Base-by-base conservation (phyloP, 2,113 vertebrate genomes). In the Clarias magur region DNA sequence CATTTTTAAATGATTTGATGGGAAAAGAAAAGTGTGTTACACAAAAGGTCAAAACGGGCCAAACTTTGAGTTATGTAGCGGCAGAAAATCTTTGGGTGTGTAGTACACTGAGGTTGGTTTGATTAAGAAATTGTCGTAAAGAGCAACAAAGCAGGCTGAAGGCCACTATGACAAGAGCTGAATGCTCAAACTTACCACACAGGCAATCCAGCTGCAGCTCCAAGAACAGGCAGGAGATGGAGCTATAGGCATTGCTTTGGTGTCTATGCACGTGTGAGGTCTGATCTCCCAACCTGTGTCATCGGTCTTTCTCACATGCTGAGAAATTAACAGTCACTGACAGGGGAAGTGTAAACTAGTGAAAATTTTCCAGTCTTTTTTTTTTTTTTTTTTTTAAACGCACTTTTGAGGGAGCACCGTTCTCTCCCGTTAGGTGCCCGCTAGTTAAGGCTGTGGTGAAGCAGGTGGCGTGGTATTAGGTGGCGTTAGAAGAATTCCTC, bases 401-500 rank as follows among this genome's bases (percentile, higher is more conserved):
- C n/a, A 68, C 68, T 62, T 80, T 17, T 75, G 67, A 79, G 56
- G 54, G 27, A 78, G 34, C 15, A 53, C 38, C 30, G 72, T 27
- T 59, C 11, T 19, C 76, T 65, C 30, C 16, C 73, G 15, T 57
- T 68, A 17, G 48, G 48, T 6, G 59, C 59, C 78, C 53, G 48
- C 48, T 56, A 78, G 82, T 88, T 89, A 89, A 91, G 89, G 88
- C 83, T 92, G 90, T 48, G 89, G 80, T 54, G 88, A 83, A 68
- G 88, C 54, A 1, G 88, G 86, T 42, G 91, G 89, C 25, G 90
- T 78, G 80, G 90, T 87, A 75, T 87, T 89, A 86, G 87, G 82
- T 7, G 92, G 90, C 60, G 79, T 81, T 81, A 81, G 62, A 21
- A 80, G 86, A 30, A 92, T 70, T 62, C 91, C 94, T 90, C 93